Evolutionary conservation across 2,797 vertebrate species (phyloP).

Genomic region (Dermochelys coriacea): DNA sequence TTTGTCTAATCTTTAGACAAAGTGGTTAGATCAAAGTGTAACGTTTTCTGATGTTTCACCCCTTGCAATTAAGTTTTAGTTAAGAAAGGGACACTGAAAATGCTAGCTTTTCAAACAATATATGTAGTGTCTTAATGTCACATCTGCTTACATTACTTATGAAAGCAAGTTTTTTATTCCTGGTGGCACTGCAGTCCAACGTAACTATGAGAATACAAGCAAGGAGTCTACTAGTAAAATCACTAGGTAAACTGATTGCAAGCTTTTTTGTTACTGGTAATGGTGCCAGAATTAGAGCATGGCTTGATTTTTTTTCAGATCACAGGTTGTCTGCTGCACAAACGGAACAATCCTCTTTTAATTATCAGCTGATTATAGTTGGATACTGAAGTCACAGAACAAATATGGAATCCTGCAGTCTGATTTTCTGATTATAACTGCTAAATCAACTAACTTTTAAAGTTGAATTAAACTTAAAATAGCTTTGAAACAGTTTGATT

Average conservation of each 20-base stretch:
- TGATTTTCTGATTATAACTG: background rate
- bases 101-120: background rate
- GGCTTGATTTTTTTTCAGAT: constrained; percentile 14
- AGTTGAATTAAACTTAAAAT: background rate
- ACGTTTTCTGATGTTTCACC: background rate
- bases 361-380: background rate
- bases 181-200: background rate
- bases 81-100: background rate
- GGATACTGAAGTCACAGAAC: background rate
- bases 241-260: background rate
- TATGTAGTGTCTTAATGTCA: rapidly evolving
- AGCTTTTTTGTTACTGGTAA: background rate
- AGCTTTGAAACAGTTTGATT: background rate
- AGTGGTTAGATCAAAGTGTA: background rate
- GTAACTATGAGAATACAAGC: background rate
- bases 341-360: background rate
- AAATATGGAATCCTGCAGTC: background rate
- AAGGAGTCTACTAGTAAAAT: background rate
- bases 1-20: background rate
- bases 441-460: background rate
- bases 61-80: background rate
- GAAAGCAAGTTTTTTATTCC: background rate
- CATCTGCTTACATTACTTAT: background rate
- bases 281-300: background rate
- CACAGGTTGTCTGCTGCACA: background rate